Percentiles rank a stretch among this genome's conserved stretches.
phyloP scores from a whole-genome alignment of 37 sponge, comb jelly and placozoan genomes.

The Crambe crambe region DNA sequence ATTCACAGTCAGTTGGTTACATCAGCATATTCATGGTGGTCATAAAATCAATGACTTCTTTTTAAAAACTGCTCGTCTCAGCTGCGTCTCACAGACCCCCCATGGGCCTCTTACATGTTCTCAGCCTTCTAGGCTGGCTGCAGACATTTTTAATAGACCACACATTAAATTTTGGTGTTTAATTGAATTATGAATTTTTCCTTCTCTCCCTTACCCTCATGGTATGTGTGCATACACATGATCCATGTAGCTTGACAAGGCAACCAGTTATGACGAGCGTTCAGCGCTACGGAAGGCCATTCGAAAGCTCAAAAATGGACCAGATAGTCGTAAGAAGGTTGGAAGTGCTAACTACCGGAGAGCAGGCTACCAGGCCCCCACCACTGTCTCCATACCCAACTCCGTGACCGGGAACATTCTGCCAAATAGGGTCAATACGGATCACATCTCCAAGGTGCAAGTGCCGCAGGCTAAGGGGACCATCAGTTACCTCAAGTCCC shows the following conservation, averaged over 20 bases:
- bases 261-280: constrained; percentile 67
- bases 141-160: too few relatives aligned
- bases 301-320: constrained; percentile 49
- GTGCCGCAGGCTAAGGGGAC: constrained; percentile 8
- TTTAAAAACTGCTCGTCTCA: too few relatives aligned
- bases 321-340: not conserved
- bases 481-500: constrained; percentile 37
- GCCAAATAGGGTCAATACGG: constrained; percentile 29
- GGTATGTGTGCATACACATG: too few relatives aligned
- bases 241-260: constrained; percentile 62
- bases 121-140: too few relatives aligned
- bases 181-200: not conserved
- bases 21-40: too few relatives aligned
- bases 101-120: too few relatives aligned
- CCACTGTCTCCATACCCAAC: constrained; percentile 50
- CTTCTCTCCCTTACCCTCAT: not conserved
- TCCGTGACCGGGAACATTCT: constrained; percentile 67
- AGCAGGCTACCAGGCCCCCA: constrained; percentile 70
- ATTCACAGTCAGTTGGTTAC: too few relatives aligned
- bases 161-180: not conserved
- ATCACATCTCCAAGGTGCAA: constrained; percentile 18
- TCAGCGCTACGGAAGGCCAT: constrained; percentile 58
- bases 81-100: too few relatives aligned
- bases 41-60: too few relatives aligned
- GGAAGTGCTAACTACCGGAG: constrained; percentile 58